Evolutionary conservation across 2,888 invertebrate species (phyloP).

Genomic region (Pseudococcus jackbeardsleyi): DNA sequence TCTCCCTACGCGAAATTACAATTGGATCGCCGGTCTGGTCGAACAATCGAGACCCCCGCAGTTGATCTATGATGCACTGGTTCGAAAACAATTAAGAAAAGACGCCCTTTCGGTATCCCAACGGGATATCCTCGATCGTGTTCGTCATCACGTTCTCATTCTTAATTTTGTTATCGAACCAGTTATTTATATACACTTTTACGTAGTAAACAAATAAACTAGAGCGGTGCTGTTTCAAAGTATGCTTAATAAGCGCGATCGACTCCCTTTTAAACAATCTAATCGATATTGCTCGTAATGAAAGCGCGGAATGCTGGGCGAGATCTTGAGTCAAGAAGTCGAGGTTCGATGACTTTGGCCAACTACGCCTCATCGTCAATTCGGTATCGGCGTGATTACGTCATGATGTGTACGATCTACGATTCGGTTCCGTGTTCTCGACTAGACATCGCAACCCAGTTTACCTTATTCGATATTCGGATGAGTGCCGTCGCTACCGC

Average conservation of each 20-base stretch:
- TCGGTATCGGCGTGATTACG: constrained; percentile 7
- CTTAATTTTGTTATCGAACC: background rate
- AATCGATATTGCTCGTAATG: constrained; percentile 19
- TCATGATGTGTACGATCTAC: background rate
- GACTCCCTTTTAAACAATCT: background rate
- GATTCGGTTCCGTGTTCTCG: constrained; percentile 10
- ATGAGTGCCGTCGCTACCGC: background rate
- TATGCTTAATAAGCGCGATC: background rate
- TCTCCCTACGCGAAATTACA: background rate
- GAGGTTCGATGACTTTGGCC: constrained; percentile 26
- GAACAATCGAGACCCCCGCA: background rate
- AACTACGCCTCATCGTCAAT: background rate
- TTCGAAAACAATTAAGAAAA: background rate
- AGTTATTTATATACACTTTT: background rate
- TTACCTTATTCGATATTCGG: background rate
- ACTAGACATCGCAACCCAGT: constrained; percentile 33
- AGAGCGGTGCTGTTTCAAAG: no score
- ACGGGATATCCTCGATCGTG: constrained; percentile 11
- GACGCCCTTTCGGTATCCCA: background rate
- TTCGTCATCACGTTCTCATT: background rate
- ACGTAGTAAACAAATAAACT: constrained; percentile 11
- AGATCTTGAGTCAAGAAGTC: background rate
- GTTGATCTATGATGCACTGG: background rate
- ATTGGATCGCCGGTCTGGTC: background rate
- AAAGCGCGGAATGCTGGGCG: background rate